Conservation (phyloP, 2,113 vertebrate genomes). For the Willisornis vidua region DNA sequence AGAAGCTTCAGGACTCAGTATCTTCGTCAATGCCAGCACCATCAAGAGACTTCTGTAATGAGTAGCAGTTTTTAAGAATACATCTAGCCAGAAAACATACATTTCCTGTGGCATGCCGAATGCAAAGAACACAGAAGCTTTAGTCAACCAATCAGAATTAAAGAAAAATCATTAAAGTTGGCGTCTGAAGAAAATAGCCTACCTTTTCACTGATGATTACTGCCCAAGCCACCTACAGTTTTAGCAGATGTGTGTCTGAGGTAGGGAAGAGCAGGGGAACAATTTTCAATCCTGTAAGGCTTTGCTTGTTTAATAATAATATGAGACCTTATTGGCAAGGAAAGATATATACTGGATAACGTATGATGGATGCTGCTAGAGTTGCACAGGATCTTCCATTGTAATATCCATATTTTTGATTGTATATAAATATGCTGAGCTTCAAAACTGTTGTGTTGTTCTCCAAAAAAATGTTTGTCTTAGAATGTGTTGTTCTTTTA, state of each 20-base stretch:
- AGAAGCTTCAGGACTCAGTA: background rate
- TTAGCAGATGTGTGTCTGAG: background rate
- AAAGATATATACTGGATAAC: background rate
- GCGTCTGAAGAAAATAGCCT: background rate
- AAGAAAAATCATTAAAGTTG: background rate
- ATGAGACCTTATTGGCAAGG: background rate
- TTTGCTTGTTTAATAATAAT: background rate
- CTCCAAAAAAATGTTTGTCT: background rate
- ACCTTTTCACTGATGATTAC: background rate
- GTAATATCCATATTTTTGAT: background rate
- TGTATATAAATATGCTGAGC: background rate
- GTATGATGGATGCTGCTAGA: background rate
- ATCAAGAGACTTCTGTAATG: background rate
- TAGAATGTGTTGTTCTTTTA: background rate
- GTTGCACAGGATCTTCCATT: background rate
- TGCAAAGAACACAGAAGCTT: background rate
- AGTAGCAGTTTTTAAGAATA: background rate
- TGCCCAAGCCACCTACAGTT: background rate
- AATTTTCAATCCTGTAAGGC: background rate
- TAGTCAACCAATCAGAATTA: background rate
- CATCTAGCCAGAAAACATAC: background rate
- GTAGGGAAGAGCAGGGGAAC: background rate
- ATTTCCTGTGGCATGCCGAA: background rate
- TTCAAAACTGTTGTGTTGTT: background rate
- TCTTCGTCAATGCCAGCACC: background rate